Evolutionary conservation across 2,113 vertebrate species (phyloP), one percentile per base, ranked within the genome.

Genomic region (Loxodonta africana): DNA sequence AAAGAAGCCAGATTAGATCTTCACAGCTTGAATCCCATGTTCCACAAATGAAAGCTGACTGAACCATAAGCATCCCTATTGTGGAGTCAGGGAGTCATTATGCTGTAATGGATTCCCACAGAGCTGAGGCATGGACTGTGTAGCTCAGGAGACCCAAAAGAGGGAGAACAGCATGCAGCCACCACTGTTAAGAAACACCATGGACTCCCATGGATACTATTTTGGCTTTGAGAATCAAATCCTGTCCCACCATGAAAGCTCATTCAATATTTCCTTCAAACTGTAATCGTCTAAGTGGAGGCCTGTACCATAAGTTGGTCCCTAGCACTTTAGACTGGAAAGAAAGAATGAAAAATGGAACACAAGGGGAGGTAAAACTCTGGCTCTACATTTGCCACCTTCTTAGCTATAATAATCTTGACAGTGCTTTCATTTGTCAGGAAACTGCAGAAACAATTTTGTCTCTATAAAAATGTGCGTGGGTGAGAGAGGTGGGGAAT

Each of bases 391-490:
- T 46, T 91, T 26, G 76, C 71, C 8, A 83, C 28, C 28, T 80
- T 74, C 63, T 88, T 48, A 92, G 33, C 20, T 82, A 46, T 10
- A 88, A 46, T 83, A 44, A 91, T 83, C 91, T 90, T 91, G 67
- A 60, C 23, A 92, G n/a, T 9, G 23, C 21, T 62, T 91, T 94
- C 80, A 80, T 90, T 87, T 93, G 44, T 86, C 95, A 96, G 67
- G 17, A 85, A 96, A 67, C 21, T 62, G 12, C 41, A 94, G 87
- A 91, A 93, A 85, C 6, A 48, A 86, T 62, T 96, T 89, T 94
- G 53, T 93, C 80, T 69, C 53, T 62, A n/a, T 62, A 96, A 96
- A 83, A 51, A 21, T 26, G 0, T 67, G 51, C 83, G 48, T 91
- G 78, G 73, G 33, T 20, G n/a, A 37, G 0, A 41, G 37, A 96